Evolutionary conservation across 2,113 vertebrate genomes (phyloP), one percentile per base, ranked within the genome.

Genomic region (Heterotilapia buettikoferi): DNA sequence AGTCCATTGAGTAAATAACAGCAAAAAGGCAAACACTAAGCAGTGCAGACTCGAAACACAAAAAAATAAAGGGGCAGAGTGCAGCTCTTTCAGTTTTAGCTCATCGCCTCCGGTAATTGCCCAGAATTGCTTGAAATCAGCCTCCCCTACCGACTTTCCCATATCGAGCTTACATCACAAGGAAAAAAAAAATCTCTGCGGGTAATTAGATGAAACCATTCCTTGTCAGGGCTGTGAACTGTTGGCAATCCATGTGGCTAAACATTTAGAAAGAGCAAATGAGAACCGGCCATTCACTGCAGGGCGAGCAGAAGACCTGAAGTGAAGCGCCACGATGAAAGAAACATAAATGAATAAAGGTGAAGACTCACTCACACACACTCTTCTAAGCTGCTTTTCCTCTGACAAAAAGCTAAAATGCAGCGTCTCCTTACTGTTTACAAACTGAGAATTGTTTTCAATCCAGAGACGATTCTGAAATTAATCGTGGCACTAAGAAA

Each of bases 151-250:
- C 9, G 78, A 82, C 82, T 87, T 88, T 82, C 29, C 80, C 53
- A 89, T 86, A 92, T 92, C 3, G 47, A 89, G 83, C 80, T 87
- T 87, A 93, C 87, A 85, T 84, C 89, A 90, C 68, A 71, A 86
- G 90, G 90, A 81, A 80, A 93, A 91, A 82, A 88, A 90, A 92
- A 89, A 83, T 85, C 83, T 90, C 82, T 86, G 90, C 89, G 89
- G 90, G 89, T 94, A 92, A 94, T 95, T 92, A 94, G 84, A 92
- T 90, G 66, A 87, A 90, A 93, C 68, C 66, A 89, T 90, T 90
- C 66, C 89, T 92, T 89, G 87, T 92, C 88, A 83, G 73, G 84
- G 61, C 82, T 86, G 52, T 86, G 81, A 94, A 90, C 92, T 86
- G 86, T 76, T 87, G 80, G 86, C 78, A 90, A 89, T 89, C 87